phyloP scores from a whole-genome alignment of 2,888 invertebrate genomes.

The Orthosia cruda region DNA sequence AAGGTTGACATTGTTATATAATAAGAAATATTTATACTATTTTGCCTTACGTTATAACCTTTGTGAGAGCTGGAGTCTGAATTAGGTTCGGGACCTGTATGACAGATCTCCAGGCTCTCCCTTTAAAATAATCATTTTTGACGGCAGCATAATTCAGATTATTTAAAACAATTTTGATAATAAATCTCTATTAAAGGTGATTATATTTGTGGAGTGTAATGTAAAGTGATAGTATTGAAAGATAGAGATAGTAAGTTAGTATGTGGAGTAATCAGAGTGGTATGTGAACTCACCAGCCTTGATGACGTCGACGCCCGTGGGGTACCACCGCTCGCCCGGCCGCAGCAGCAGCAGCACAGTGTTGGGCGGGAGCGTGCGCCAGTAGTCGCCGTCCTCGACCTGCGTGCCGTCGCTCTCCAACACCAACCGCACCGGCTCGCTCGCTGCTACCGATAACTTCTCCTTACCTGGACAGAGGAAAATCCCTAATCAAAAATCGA shows the following conservation, averaged over 20 bases:
- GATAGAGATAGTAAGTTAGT: not conserved
- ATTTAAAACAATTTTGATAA: no score
- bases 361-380: conserved; percentile 98
- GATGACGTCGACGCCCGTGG: conserved; percentile 98
- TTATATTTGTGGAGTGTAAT: no score
- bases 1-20: no score
- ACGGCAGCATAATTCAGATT: no score
- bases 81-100: no score
- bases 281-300: conserved; percentile 94
- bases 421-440: conserved; percentile 97
- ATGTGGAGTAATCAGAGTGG: not conserved
- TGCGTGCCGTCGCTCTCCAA: conserved; percentile 99
- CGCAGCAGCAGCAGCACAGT: conserved; percentile 97
- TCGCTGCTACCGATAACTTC: conserved; percentile 96
- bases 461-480: conserved; percentile 93
- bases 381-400: conserved; percentile 99
- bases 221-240: no score
- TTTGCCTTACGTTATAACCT: no score
- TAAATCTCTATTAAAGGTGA: no score
- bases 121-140: no score
- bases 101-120: no score
- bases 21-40: no score
- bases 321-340: conserved; percentile 98
- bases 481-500: not conserved
- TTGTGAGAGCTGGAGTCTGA: no score